Percentiles rank a stretch among this genome's conserved stretches.
phyloP scores from a whole-genome alignment of 2,113 vertebrate species.

The Microtus richardsoni region DNA sequence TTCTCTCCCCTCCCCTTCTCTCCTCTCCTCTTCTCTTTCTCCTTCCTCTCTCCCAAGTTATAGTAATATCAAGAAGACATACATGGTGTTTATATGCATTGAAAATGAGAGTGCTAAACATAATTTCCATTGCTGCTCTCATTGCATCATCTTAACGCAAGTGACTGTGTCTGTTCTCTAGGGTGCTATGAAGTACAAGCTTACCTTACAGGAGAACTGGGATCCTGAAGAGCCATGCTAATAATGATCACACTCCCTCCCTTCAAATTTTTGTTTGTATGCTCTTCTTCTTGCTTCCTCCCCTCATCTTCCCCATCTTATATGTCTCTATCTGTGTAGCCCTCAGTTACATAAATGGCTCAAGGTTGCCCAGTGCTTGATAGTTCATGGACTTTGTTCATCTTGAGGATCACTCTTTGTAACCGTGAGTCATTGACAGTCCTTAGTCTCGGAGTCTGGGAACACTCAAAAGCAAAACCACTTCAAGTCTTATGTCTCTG shows the following conservation, averaged over 20 bases:
- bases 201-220: neutral
- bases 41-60: neutral
- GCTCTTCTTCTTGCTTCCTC: neutral
- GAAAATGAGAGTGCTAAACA: neutral
- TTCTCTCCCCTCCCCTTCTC: fast-evolving
- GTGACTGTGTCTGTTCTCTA: neutral
- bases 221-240: neutral
- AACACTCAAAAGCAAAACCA: neutral
- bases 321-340: neutral
- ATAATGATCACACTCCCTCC: neutral
- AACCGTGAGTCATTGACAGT: neutral
- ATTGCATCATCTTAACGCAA: neutral
- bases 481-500: neutral
- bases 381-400: neutral
- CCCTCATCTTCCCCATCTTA: neutral
- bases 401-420: neutral
- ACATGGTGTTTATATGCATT: neutral
- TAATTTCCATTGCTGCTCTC: neutral
- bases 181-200: neutral
- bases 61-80: neutral
- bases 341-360: neutral
- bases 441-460: neutral
- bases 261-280: neutral
- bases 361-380: neutral
- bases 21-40: neutral